Base-by-base conservation (phyloP, 1,140 invertebrate genomes). In the Platyscapa corneri region DNA sequence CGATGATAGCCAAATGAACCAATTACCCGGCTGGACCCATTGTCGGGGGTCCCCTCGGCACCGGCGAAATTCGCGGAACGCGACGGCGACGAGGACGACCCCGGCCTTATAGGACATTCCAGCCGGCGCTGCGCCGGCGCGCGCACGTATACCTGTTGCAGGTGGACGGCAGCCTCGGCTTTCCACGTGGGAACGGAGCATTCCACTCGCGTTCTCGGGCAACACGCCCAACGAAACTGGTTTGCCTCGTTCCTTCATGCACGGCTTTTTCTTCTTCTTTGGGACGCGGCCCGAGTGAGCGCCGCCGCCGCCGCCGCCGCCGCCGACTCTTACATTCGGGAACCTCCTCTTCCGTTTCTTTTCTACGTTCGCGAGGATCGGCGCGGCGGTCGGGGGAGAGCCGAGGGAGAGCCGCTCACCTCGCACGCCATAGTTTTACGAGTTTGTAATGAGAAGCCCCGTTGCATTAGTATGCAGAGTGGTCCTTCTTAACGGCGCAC, bases 391-490 rank as follows among this genome's bases (percentile, higher is more conserved):
- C 18, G n/a, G 32, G 42, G 74, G 20, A 20, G 70, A 14, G 18
- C 1, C 37, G 30, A 12, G 14, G 0, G 70, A 10, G 70, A 23
- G 34, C 32, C 23, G 20, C 72, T 46, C 75, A 27, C 49, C 78
- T 27, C 32, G 32, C 76, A n/a, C 67, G 80, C 85, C 72, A 86
- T 53, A 87, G 86, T 89, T 89, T 90, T 90, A 89, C 86, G 88
- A 89, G 89, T 88, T 87, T 84, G 88, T 90, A 89, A 90, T 90
- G 89, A 90, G 89, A 88, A 90, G 81, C 87, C 39, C 60, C 65
- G 85, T 86, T 87, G 88, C 88, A 79, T 87, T 86, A 89, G 84
- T 88, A 87, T 86, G 86, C 80, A 86, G 75, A 85, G 83, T 86
- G 82, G 80, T 27, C 64, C 81, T 70, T 65, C 76, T 86, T 86